A percentile compares a stretch with the other conserved stretches of the same genome.
These are phyloP conservation scores for Astyanax mexicanus DNA, from an alignment of 2,797 vertebrate species.

Conservation along the genomic window DNA sequence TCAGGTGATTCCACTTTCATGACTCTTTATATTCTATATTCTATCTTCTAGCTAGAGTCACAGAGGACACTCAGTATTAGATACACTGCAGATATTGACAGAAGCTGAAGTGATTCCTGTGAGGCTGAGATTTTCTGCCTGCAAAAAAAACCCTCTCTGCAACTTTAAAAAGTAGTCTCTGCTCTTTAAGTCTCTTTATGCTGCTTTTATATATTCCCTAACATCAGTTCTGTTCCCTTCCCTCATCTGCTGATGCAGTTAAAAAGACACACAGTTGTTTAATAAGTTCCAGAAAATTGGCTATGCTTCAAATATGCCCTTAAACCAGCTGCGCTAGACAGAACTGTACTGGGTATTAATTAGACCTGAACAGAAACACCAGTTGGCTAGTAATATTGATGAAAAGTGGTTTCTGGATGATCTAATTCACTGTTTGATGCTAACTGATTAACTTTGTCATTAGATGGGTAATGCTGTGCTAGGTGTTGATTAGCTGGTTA, in stretches of 20 bases:
- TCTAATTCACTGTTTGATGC: no score
- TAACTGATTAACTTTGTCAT: no score
- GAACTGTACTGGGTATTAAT: no score
- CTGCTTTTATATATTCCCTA: not conserved
- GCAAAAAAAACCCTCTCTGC: not conserved
- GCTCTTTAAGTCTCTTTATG: not conserved
- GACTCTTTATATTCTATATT: no score
- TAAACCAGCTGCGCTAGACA: not conserved
- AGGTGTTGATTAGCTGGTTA: no score
- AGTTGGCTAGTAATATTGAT: no score
- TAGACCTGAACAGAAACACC: no score
- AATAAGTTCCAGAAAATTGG: not conserved
- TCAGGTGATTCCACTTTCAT: no score
- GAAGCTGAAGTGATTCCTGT: not conserved
- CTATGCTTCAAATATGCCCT: not conserved
- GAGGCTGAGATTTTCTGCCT: not conserved
- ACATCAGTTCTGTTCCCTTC: not conserved
- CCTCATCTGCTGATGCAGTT: not conserved
- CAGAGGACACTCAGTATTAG: not conserved
- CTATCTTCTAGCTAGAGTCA: no score
- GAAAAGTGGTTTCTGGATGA: no score
- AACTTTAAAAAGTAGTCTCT: not conserved
- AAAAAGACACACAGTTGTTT: not conserved
- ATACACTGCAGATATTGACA: not conserved
- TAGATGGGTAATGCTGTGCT: no score